Base-by-base conservation (phyloP, 2,888 invertebrate genomes). In the Troides aeacus region DNA sequence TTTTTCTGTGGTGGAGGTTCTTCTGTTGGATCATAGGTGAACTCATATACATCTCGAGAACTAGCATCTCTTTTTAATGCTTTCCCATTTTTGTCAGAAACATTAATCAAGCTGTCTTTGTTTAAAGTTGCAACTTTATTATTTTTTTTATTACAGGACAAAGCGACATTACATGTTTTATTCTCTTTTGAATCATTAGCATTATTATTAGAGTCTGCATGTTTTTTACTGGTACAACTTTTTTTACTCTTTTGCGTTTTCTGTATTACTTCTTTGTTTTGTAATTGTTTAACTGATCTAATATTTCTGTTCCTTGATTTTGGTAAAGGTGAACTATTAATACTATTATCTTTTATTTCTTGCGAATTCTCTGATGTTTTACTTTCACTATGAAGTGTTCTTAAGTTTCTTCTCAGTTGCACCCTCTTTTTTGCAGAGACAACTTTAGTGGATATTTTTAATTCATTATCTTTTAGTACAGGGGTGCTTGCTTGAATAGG, bases 1-100 rank as follows among this genome's bases (percentile, higher is more conserved):
- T 90, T 92, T 76, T 92, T 92, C 62, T 82, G 81, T 23, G 85
- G 86, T 66, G 82, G 76, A 17, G 92, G 92, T 78, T 93, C 92
- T 62, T 92, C 90, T 72, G 81, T 80, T 0, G 93, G 92, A 73
- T 93, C 90, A 82, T 80, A 93, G 23, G 92, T 92, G 68, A 93
- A 93, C 74, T 93, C 93, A 77, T 93, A 93, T 3, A 92, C 77
- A 79, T 92, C 91, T 69, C 83, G 71, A 62, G 83, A 81, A 71
- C 82, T 81, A 12, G 79, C 78, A 70, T 76, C 76, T 71, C 82
- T 77, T 64, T 81, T 81, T 0, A 76, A 57, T 17, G 75, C 65
- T 23, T 77, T 73, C 23, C 75, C 80, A 6, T 57, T 57, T 21
- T 21, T 57, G 57, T 21, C 10, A 10, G n/a, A 57, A 21, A 5